Percentiles rank a stretch among this genome's conserved stretches.
Conservation (phyloP, 2,113 vertebrate species). For the Hippocampus guttulatus region DNA sequence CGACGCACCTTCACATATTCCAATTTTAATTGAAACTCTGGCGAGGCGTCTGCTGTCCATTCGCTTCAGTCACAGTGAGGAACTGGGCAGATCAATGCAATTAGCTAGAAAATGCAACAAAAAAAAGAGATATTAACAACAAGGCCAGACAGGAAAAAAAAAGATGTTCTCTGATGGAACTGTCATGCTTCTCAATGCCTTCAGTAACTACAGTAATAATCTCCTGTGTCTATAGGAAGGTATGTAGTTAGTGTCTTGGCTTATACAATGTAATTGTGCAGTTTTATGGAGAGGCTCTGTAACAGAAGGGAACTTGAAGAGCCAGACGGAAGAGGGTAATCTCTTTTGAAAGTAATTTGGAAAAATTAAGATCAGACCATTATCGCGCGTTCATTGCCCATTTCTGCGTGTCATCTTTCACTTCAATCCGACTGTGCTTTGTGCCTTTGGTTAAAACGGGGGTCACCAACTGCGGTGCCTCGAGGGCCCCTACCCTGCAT, state of each 20-base stretch:
- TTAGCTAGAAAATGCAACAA: constrained; percentile 3
- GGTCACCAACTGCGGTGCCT: too few relatives aligned
- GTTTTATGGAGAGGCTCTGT: neutral
- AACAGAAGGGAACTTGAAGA: neutral
- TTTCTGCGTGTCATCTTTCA: neutral
- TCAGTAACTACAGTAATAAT: neutral
- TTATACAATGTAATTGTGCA: neutral
- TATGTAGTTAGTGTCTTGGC: neutral
- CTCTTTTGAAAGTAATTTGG: constrained; percentile 1
- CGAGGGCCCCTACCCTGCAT: too few relatives aligned
- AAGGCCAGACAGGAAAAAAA: neutral
- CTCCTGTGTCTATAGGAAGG: neutral
- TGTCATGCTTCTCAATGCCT: neutral
- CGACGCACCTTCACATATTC: neutral
- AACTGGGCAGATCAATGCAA: constrained; percentile 14
- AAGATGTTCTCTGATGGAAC: constrained; percentile 1
- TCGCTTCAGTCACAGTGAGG: constrained; percentile 9
- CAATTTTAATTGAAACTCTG: constrained; percentile 10
- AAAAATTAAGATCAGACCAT: neutral
- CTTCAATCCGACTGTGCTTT: neutral
- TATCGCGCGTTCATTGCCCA: neutral
- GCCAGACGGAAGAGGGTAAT: neutral
- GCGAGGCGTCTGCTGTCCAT: constrained; percentile 1
- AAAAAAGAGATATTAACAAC: neutral
- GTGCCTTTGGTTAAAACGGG: neutral